These are phyloP conservation scores for Bufotes viridis DNA, from an alignment of 2,797 vertebrate species.

Conservation along the genomic window DNA sequence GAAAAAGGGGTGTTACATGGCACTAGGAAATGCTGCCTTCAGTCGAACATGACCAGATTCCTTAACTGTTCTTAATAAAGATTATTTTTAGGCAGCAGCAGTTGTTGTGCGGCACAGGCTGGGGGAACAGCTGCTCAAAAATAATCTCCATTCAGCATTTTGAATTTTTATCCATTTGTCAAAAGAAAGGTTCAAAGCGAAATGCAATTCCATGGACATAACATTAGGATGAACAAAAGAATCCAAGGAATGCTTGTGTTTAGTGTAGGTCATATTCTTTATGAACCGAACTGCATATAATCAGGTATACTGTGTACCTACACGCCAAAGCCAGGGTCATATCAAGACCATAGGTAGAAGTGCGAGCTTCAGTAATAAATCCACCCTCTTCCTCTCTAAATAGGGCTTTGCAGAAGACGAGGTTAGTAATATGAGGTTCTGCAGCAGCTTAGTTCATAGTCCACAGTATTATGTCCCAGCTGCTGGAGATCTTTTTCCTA, in stretches of 20 bases:
- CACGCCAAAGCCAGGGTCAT: too few species aligned
- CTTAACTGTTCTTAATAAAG: slow-evolving; percentile 56
- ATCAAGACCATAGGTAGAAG: too few species aligned
- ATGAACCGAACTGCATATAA: background rate
- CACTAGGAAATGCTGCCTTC: slow-evolving; percentile 27
- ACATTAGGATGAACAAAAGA: slow-evolving; percentile 38
- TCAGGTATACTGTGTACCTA: background rate
- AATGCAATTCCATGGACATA: slow-evolving; percentile 35
- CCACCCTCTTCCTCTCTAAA: background rate
- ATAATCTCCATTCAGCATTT: slow-evolving; percentile 56
- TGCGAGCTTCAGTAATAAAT: background rate
- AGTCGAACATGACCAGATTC: slow-evolving; percentile 54
- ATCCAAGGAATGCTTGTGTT: background rate
- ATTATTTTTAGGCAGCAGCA: slow-evolving; percentile 58
- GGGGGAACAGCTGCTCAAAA: slow-evolving; percentile 51
- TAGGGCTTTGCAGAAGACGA: background rate
- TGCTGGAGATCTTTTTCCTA: background rate
- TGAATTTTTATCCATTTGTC: slow-evolving; percentile 42
- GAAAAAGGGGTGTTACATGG: slow-evolving; percentile 46
- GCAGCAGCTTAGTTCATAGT: background rate
- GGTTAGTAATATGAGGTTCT: background rate
- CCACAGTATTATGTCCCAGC: background rate
- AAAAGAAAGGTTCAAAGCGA: slow-evolving; percentile 38
- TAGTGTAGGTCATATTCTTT: background rate
- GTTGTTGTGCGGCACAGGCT: slow-evolving; percentile 52